Evolutionary conservation across 2,797 vertebrate genomes (phyloP).

Genomic region (Xiphophorus birchmanni): DNA sequence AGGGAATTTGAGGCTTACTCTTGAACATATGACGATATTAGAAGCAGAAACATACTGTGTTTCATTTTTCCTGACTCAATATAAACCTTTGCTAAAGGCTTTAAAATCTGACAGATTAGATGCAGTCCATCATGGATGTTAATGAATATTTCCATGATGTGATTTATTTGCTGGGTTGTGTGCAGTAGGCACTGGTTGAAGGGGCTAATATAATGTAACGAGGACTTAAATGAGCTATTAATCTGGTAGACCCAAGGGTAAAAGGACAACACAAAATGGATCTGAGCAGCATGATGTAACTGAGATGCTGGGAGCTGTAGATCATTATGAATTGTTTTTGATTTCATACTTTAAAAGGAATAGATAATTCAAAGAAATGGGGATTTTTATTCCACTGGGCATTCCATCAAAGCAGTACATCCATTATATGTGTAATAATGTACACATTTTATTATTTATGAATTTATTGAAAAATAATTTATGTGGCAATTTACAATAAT

Average conservation of each 20-base stretch:
- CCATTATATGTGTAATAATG: slow-evolving; percentile 10
- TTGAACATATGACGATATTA: background rate
- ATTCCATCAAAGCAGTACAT: slow-evolving; percentile 14
- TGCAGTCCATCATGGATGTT: slow-evolving; percentile 73
- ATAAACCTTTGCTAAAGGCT: slow-evolving; percentile 71
- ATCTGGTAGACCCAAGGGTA: slow-evolving; percentile 76
- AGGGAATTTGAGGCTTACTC: background rate
- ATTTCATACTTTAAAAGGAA: slow-evolving; percentile 31
- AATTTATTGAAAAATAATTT: slow-evolving; percentile 45
- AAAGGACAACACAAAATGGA: slow-evolving; percentile 64
- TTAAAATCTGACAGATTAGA: slow-evolving; percentile 71
- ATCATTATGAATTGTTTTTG: slow-evolving; percentile 36
- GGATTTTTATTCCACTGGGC: slow-evolving; percentile 18
- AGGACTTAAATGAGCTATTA: slow-evolving; percentile 80
- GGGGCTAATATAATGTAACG: slow-evolving; percentile 73
- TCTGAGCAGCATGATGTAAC: slow-evolving; percentile 46
- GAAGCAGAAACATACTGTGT: background rate
- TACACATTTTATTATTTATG: slow-evolving; percentile 49
- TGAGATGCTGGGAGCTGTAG: slow-evolving; percentile 32
- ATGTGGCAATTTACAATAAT: slow-evolving; percentile 66
- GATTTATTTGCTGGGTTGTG: slow-evolving; percentile 68
- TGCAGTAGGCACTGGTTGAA: slow-evolving; percentile 51
- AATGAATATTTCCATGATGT: slow-evolving; percentile 78
- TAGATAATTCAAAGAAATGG: slow-evolving; percentile 8
- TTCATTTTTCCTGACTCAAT: slow-evolving; percentile 64